These are phyloP conservation scores for Takifugu rubripes DNA, from an alignment of 2,797 vertebrate genomes.

Conservation along the genomic window DNA sequence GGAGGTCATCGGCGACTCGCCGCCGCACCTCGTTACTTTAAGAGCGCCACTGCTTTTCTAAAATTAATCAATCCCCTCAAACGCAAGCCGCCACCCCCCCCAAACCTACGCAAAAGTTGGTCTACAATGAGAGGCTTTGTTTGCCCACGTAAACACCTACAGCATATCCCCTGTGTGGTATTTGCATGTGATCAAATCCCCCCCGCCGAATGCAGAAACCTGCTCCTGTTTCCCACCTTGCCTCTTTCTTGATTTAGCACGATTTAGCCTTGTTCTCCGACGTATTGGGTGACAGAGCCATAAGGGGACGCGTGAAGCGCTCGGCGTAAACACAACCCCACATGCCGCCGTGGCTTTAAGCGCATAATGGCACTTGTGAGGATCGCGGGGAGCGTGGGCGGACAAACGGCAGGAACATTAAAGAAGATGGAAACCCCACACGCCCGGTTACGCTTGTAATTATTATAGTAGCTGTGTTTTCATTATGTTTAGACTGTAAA, in stretches of 20 bases:
- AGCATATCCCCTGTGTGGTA: slow-evolving; percentile 29
- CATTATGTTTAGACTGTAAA: slow-evolving; percentile 24
- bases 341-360: slow-evolving; percentile 8
- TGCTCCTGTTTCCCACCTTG: slow-evolving; percentile 14
- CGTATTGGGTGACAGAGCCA: slow-evolving; percentile 23
- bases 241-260: slow-evolving; percentile 18
- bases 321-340: slow-evolving; percentile 22
- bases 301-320: slow-evolving; percentile 30
- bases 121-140: slow-evolving; percentile 46
- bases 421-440: too few species aligned
- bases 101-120: slow-evolving; percentile 17
- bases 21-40: not conserved
- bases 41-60: too few species aligned
- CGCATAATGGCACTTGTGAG: slow-evolving; percentile 34
- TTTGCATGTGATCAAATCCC: slow-evolving; percentile 60
- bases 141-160: slow-evolving; percentile 40
- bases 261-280: slow-evolving; percentile 29
- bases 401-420: slow-evolving; percentile 17
- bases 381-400: slow-evolving; percentile 22
- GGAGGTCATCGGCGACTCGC: not conserved
- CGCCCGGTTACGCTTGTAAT: slow-evolving; percentile 1
- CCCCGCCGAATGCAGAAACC: slow-evolving; percentile 17
- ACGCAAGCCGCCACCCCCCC: slow-evolving; percentile 12
- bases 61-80: not conserved
- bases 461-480: slow-evolving; percentile 22